Percentiles rank a stretch among this genome's conserved stretches.
phyloP scores from a whole-genome alignment of 92 coral and sea anemone species.

The Palythoa caribaeorum region DNA sequence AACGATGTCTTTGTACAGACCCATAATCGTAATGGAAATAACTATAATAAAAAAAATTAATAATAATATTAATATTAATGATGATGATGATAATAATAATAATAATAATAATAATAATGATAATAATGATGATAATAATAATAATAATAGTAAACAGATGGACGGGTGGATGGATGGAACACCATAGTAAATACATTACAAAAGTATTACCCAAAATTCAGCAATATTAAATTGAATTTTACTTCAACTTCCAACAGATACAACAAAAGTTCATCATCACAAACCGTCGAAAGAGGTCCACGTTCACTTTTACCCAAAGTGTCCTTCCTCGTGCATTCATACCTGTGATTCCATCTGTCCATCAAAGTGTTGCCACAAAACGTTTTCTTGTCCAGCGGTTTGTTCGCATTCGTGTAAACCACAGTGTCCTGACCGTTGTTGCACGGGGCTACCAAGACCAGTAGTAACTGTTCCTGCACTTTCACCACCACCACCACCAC shows the following conservation, averaged over 20 bases:
- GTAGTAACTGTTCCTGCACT: not conserved
- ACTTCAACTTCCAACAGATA: conserved; percentile 1
- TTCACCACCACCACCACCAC: not conserved
- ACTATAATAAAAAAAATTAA: too few relatives aligned
- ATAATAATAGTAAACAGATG: too few relatives aligned
- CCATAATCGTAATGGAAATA: too few relatives aligned
- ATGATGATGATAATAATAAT: too few relatives aligned
- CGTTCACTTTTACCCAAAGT: conserved; percentile 46
- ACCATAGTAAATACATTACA: not conserved
- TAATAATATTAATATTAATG: too few relatives aligned
- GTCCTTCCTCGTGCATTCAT: conserved; percentile 70
- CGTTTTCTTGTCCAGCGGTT: conserved; percentile 60
- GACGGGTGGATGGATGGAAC: not conserved
- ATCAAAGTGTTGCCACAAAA: conserved; percentile 66
- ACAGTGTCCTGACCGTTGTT: conserved; percentile 77
- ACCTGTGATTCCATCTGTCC: conserved; percentile 84
- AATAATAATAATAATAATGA: too few relatives aligned
- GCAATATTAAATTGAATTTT: not conserved
- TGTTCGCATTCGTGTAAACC: conserved; percentile 75
- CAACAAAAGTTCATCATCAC: conserved; percentile 14
- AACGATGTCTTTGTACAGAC: too few relatives aligned
- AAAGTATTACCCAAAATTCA: not conserved
- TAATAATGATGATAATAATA: too few relatives aligned
- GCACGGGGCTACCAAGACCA: conserved; percentile 37
- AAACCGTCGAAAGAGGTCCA: conserved; percentile 45